These are phyloP conservation scores for Cuculus canorus DNA, from an alignment of 2,797 vertebrate genomes.

Conservation along the genomic window DNA sequence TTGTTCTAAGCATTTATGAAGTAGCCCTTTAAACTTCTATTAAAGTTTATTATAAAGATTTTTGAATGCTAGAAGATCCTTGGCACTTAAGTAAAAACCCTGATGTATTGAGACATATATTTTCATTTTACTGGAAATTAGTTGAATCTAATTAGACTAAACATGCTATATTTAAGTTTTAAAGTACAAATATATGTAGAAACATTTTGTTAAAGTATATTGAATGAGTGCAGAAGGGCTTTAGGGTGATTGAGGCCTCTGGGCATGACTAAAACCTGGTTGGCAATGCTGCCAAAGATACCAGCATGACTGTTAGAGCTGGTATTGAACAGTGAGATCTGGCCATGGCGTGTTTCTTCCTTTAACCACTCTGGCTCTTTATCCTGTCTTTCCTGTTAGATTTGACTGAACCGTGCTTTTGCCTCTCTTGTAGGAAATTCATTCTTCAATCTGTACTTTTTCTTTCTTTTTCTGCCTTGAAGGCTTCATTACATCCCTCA, in stretches of 20 bases:
- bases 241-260: background rate
- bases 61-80: slow-evolving; percentile 46
- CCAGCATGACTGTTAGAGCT: background rate
- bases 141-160: slow-evolving; percentile 35
- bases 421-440: background rate
- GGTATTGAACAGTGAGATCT: background rate
- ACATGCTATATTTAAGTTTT: slow-evolving; percentile 14
- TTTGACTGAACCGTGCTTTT: background rate
- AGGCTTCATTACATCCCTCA: background rate
- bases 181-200: background rate
- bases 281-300: slow-evolving; percentile 1
- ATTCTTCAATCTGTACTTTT: background rate
- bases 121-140: slow-evolving; percentile 62
- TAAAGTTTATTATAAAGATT: slow-evolving; percentile 24
- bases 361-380: background rate
- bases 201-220: background rate
- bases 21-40: slow-evolving; percentile 65
- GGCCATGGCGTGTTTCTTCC: background rate
- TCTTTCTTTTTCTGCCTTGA: background rate
- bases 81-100: slow-evolving; percentile 27
- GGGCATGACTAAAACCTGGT: background rate
- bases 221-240: background rate
- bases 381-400: background rate
- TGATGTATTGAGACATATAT: slow-evolving; percentile 4
- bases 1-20: slow-evolving; percentile 64